These are phyloP conservation scores for Rhizoglyphus robini DNA, from an alignment of 1,140 invertebrate genomes.

Conservation along the genomic window DNA sequence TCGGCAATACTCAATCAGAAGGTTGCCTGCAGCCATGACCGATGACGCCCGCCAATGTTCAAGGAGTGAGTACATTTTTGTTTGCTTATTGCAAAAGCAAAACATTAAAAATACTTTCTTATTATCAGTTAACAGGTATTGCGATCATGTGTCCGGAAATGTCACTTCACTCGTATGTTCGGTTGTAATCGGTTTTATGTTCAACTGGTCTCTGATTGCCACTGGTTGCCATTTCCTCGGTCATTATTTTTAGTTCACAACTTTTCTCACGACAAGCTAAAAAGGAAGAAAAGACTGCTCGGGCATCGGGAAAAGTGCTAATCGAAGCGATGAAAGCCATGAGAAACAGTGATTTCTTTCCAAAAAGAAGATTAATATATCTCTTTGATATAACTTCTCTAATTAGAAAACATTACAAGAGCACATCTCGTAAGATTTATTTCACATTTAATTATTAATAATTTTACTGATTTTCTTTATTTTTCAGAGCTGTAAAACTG, in stretches of 20 bases:
- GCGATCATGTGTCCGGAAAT: conserved; percentile 59
- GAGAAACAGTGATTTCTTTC: conserved; percentile 40
- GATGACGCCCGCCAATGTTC: conserved; percentile 63
- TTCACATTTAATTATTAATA: too few species aligned
- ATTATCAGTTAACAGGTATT: conserved; percentile 52
- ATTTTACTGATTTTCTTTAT: too few species aligned
- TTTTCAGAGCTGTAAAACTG: conserved; percentile 37
- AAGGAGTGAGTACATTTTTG: conserved; percentile 46
- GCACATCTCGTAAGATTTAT: background rate
- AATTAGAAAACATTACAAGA: background rate
- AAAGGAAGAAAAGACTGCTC: background rate
- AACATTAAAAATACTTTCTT: background rate
- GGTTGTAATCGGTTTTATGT: conserved; percentile 34
- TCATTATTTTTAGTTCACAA: conserved; percentile 47
- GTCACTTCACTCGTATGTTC: conserved; percentile 35
- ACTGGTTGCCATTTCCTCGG: conserved; percentile 33
- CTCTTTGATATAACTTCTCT: conserved; percentile 7
- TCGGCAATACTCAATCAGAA: conserved; percentile 54
- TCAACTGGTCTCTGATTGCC: conserved; percentile 37
- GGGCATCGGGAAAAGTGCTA: conserved; percentile 31
- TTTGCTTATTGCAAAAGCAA: background rate
- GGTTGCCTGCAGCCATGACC: conserved; percentile 69
- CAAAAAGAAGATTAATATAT: conserved; percentile 34
- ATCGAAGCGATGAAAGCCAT: conserved; percentile 42
- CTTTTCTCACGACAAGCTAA: conserved; percentile 30